Evolutionary conservation across 2,113 vertebrate species (phyloP), one percentile per base, ranked within the genome.

Genomic region (Psittacula cyanocephala): DNA sequence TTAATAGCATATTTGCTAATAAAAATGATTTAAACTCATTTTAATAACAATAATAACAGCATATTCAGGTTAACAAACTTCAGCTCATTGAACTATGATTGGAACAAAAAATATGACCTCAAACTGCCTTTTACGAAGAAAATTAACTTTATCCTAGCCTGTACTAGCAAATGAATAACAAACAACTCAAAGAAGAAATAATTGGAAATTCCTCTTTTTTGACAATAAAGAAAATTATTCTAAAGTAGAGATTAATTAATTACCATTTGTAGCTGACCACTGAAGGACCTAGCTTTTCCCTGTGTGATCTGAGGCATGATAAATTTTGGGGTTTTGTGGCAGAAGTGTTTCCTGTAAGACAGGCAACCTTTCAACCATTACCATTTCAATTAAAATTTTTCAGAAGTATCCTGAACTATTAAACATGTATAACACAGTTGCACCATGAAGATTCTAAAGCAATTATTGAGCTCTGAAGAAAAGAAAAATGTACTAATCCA

Each of bases 291-390:
- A 29, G 8, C 5, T 78, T 33, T 82, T 53, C 22, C 13, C 20
- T 0, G 0, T 25, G 33, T n/a, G 19, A 84, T 50, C 19, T 69
- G 7, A 9, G 17, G 52, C 8, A 28, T 41, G 18, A 22, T 8
- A 67, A 47, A 57, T 68, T 47, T 55, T 24, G 17, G 2, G 1
- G 43, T 74, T 11, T 84, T 89, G 18, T 52, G 33, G 7, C 6
- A 89, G 29, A 89, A 81, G 4, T 75, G 13, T 5, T 71, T 62
- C 5, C 8, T 49, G 15, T 52, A 37, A 79, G 28, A 88, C 31
- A 88, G 71, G 7, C 4, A 44, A 44, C 3, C 1, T 52, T 85
- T 82, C 63, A 86, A 47, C 4, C 6, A n/a, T 9, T 53, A 67
- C 2, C 3, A 44, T 49, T 83, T 88, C 17, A 62, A 79, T 29